These are phyloP conservation scores for Drosophila novamexicana DNA, from an alignment of 1,140 invertebrate genomes.

Conservation along the genomic window DNA sequence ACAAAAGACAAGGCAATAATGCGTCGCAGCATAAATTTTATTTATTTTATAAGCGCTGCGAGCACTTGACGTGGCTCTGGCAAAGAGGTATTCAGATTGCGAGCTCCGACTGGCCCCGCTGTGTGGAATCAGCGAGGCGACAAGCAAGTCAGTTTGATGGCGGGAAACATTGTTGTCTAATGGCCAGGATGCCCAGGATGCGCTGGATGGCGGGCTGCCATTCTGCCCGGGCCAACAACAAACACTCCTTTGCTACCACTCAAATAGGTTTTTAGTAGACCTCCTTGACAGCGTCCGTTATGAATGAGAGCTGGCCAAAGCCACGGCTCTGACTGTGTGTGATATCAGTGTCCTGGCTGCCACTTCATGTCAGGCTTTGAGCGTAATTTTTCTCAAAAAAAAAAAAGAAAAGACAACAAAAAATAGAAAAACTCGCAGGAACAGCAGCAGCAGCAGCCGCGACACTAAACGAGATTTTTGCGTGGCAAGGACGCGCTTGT, in stretches of 20 bases:
- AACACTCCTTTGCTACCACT: constrained; percentile 44
- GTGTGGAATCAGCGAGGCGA: constrained; percentile 33
- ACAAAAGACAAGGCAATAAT: constrained; percentile 79
- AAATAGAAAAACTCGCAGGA: constrained; percentile 27
- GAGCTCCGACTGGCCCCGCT: constrained; percentile 8
- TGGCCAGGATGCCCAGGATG: constrained; percentile 46
- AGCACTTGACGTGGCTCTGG: constrained; percentile 54
- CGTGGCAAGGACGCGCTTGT: constrained; percentile 77
- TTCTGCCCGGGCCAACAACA: not conserved
- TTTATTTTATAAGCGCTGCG: constrained; percentile 80
- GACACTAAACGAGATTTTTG: constrained; percentile 73
- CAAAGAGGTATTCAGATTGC: constrained; percentile 61
- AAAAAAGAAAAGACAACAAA: constrained; percentile 9
- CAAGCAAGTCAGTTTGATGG: constrained; percentile 47
- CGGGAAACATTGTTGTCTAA: constrained; percentile 75
- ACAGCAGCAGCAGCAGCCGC: constrained; percentile 10
- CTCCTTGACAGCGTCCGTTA: constrained; percentile 49
- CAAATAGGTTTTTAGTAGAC: constrained; percentile 77
- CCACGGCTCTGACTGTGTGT: constrained; percentile 42
- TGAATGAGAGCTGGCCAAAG: constrained; percentile 46
- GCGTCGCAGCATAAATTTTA: constrained; percentile 82
- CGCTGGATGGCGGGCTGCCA: constrained; percentile 16
- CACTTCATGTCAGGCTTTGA: constrained; percentile 75
- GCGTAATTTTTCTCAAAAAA: constrained; percentile 63
- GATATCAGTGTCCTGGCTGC: constrained; percentile 65